Evolutionary conservation across 2,888 invertebrate species (phyloP), one percentile per base, ranked within the genome.

Genomic region (Cremastobaeus sp.): DNA sequence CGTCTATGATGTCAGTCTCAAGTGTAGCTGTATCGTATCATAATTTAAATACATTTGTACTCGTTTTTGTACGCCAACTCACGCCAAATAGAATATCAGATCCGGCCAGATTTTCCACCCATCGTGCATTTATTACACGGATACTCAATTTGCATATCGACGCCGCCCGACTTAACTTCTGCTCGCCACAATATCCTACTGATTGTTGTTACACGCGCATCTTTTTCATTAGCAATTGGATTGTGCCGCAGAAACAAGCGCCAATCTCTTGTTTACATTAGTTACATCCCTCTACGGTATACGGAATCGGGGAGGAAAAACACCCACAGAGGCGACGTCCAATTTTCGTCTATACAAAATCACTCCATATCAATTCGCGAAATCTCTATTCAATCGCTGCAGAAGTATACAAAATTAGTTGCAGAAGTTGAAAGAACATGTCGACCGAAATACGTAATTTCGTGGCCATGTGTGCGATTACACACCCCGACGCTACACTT

Each of bases 391-490:
- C n/a, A n/a, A n/a, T n/a, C n/a, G n/a, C n/a, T n/a, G n/a, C n/a
- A n/a, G n/a, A n/a, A n/a, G n/a, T n/a, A n/a, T n/a, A n/a, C n/a
- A n/a, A n/a, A n/a, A n/a, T n/a, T n/a, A 37, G 3, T 37, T 37
- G 37, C 37, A n/a, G n/a, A n/a, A n/a, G n/a, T n/a, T n/a, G n/a
- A n/a, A n/a, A n/a, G n/a, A n/a, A n/a, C n/a, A n/a, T n/a, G n/a
- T n/a, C n/a, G n/a, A n/a, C n/a, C n/a, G n/a, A n/a, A n/a, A n/a
- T n/a, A n/a, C n/a, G n/a, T n/a, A n/a, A n/a, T n/a, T n/a, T n/a
- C n/a, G n/a, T n/a, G n/a, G 82, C 83, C 79, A 84, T 85, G 83
- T 85, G 83, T 85, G 84, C 80, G 86, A 85, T 85, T 86, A 84
- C 82, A 83, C 82, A 77, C 76, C 78, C 78, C 78, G 81, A 81